Conservation (phyloP, 2,797 vertebrate species). For the Linurgus olivaceus region DNA sequence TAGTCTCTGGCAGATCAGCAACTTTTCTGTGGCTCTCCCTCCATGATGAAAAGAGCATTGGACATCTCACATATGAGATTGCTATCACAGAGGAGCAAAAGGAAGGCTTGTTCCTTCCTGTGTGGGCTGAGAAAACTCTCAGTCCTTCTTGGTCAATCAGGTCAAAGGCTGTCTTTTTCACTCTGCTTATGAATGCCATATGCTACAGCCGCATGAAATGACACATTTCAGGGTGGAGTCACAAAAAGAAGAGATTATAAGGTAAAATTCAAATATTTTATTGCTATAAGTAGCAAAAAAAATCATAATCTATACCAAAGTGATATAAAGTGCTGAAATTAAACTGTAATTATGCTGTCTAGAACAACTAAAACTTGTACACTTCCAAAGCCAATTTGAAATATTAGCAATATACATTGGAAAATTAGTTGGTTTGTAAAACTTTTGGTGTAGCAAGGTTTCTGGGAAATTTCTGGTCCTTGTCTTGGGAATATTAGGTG, state of each 20-base stretch:
- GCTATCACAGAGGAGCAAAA: neutral
- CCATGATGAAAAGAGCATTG: neutral
- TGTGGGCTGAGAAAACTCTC: neutral
- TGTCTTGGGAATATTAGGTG: neutral
- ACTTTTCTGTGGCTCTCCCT: neutral
- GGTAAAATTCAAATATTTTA: neutral
- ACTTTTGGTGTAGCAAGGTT: neutral
- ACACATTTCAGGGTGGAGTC: neutral
- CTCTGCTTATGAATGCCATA: neutral
- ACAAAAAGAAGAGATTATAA: neutral
- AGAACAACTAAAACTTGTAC: neutral
- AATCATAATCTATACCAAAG: neutral
- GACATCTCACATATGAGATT: fast-evolving
- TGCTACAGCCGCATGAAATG: neutral
- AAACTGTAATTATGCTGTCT: neutral
- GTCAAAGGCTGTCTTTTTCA: neutral
- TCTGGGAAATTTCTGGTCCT: neutral
- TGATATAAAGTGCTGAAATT: neutral
- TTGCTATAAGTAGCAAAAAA: neutral
- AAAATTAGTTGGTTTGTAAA: neutral
- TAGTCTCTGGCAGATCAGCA: neutral
- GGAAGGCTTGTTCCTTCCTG: slow-evolving; percentile 7
- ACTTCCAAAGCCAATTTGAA: neutral
- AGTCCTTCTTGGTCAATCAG: neutral
- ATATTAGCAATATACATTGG: fast-evolving